Conservation (phyloP, 2,113 vertebrate genomes). For the Myanophis thanlyinensis region DNA sequence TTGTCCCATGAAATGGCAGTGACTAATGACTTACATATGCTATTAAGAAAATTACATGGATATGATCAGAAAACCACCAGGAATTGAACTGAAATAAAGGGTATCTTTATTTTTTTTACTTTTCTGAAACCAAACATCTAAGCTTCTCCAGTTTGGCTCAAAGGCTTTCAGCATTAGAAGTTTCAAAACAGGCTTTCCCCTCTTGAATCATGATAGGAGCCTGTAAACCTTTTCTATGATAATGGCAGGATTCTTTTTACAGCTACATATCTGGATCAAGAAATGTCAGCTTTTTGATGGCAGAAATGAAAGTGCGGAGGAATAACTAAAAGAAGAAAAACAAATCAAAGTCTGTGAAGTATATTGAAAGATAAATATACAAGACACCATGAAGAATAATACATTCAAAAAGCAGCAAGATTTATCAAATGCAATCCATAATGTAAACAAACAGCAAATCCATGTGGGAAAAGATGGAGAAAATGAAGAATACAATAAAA, state of each 20-base stretch:
- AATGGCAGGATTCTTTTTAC: conserved; percentile 1
- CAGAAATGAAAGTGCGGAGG: conserved; percentile 2
- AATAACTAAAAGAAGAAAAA: conserved; percentile 4
- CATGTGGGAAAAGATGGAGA: background rate
- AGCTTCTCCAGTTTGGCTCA: background rate
- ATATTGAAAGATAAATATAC: conserved; percentile 22
- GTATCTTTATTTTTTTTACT: background rate
- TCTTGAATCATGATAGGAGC: background rate
- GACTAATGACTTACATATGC: background rate
- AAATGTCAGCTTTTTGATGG: conserved; percentile 15
- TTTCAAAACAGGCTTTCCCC: background rate
- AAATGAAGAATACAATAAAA: background rate
- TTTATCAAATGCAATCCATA: conserved; percentile 10
- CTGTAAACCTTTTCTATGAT: background rate
- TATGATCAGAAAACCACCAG: background rate
- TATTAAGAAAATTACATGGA: background rate
- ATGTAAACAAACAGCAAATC: background rate
- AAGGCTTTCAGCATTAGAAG: background rate
- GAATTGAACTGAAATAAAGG: background rate
- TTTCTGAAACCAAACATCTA: background rate
- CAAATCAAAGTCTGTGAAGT: background rate
- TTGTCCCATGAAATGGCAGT: background rate
- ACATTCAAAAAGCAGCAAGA: conserved; percentile 4
- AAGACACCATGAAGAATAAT: conserved; percentile 20
- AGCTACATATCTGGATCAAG: conserved; percentile 4